Percentiles rank a stretch among this genome's conserved stretches.
Conservation (phyloP, 2,113 vertebrate genomes). For the Dendrocopos noguchii region DNA sequence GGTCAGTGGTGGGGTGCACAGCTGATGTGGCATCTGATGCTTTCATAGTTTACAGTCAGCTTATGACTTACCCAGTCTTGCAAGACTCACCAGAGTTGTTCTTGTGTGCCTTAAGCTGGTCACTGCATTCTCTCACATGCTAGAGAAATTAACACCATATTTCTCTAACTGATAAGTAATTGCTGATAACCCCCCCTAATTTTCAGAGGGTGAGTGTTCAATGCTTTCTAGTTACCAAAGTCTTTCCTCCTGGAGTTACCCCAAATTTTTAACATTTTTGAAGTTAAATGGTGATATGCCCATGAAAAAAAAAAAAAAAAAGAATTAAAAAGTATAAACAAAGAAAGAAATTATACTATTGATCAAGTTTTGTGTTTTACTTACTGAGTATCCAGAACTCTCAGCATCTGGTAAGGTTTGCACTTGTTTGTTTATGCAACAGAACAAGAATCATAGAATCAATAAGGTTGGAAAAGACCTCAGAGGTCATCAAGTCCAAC, state of each 20-base stretch:
- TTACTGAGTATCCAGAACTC: background rate
- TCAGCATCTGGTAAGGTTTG: background rate
- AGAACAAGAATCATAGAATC: background rate
- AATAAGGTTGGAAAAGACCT: too few species aligned
- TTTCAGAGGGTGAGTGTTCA: background rate
- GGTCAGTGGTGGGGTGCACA: background rate
- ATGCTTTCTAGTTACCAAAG: background rate
- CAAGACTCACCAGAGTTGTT: background rate
- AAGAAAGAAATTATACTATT: background rate
- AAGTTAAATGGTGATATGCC: background rate
- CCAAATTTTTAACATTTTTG: background rate
- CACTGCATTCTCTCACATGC: background rate
- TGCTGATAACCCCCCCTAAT: background rate
- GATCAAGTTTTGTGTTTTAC: background rate
- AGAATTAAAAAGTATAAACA: too few species aligned
- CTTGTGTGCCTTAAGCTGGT: background rate
- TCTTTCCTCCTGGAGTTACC: background rate
- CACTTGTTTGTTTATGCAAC: background rate
- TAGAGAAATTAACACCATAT: background rate
- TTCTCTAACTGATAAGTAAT: background rate
- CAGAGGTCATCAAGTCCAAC: too few species aligned
- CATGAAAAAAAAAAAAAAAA: background rate
- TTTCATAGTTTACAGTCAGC: background rate
- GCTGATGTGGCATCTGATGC: background rate
- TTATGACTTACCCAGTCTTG: rapidly evolving